These are phyloP conservation scores for Calcarius lapponicus DNA, from an alignment of 2,797 vertebrate genomes.

Conservation along the genomic window DNA sequence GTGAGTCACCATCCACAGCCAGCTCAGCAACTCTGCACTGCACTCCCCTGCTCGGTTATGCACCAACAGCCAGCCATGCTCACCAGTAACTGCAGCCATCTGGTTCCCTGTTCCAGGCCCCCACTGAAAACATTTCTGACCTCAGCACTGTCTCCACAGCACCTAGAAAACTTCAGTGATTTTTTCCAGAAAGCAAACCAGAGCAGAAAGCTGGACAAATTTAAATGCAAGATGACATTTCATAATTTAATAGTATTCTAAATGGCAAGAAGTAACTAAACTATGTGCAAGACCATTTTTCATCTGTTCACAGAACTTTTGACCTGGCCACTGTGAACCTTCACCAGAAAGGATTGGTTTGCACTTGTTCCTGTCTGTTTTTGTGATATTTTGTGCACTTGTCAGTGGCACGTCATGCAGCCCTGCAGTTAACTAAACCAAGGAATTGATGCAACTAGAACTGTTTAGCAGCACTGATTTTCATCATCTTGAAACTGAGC, in stretches of 20 bases:
- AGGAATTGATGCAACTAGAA: not conserved
- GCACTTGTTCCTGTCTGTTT: not conserved
- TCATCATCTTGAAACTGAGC: not conserved
- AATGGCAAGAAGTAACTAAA: not conserved
- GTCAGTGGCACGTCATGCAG: not conserved
- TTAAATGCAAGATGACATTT: conserved; percentile 57
- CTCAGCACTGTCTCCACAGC: conserved; percentile 26
- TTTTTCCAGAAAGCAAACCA: conserved; percentile 43
- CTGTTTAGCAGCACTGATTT: not conserved
- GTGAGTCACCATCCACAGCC: not conserved
- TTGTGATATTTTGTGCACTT: not conserved
- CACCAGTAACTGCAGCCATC: conserved; percentile 27
- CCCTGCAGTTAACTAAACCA: not conserved
- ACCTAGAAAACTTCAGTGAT: conserved; percentile 41
- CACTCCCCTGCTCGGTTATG: not conserved
- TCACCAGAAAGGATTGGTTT: not conserved
- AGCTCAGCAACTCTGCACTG: not conserved
- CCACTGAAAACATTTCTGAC: conserved; percentile 34
- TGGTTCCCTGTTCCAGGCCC: conserved; percentile 3
- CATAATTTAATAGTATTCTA: conserved; percentile 51
- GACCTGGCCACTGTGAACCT: not conserved
- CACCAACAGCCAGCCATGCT: not conserved
- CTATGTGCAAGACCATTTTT: not conserved
- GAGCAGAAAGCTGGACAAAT: conserved; percentile 42
- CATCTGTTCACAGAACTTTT: not conserved